Evolutionary conservation across 2,888 invertebrate genomes (phyloP).

Genomic region (Ochlodes sylvanus): DNA sequence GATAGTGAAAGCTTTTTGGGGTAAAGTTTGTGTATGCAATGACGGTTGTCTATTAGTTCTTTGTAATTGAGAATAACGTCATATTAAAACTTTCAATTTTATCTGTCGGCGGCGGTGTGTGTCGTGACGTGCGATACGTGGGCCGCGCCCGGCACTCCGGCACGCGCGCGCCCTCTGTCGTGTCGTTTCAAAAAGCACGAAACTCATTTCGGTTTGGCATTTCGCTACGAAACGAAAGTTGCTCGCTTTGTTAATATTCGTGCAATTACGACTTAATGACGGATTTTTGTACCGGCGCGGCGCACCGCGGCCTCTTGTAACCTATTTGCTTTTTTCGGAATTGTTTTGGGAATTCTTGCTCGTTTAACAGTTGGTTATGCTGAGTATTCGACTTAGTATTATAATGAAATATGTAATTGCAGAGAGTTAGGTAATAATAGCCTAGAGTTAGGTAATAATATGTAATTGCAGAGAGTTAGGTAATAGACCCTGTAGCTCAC

Average conservation of each 20-base stretch:
- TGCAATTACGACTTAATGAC: constrained; percentile 61
- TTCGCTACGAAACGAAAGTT: constrained; percentile 39
- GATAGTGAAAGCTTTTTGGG: too few relatives aligned
- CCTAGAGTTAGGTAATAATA: too few relatives aligned
- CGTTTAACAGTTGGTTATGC: neutral
- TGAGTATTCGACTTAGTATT: too few relatives aligned
- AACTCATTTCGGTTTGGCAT: constrained; percentile 62
- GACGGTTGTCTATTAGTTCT: neutral
- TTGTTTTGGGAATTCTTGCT: constrained; percentile 3
- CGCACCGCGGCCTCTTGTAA: constrained; percentile 6
- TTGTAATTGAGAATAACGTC: neutral
- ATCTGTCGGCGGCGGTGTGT: neutral
- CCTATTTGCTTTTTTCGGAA: constrained; percentile 3
- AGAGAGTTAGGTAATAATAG: too few relatives aligned
- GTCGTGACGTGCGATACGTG: constrained; percentile 2
- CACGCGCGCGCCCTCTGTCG: constrained; percentile 52
- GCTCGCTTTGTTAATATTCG: constrained; percentile 55
- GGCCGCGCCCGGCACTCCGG: constrained; percentile 45
- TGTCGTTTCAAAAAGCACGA: constrained; percentile 58
- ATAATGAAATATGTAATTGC: too few relatives aligned
- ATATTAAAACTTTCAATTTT: constrained; percentile 32
- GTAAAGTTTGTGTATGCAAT: neutral
- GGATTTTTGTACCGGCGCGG: constrained; percentile 23
- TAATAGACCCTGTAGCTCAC: too few relatives aligned
- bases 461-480: too few relatives aligned